Evolutionary conservation across 2,797 vertebrate species (phyloP).

Genomic region (Octomys mimax): DNA sequence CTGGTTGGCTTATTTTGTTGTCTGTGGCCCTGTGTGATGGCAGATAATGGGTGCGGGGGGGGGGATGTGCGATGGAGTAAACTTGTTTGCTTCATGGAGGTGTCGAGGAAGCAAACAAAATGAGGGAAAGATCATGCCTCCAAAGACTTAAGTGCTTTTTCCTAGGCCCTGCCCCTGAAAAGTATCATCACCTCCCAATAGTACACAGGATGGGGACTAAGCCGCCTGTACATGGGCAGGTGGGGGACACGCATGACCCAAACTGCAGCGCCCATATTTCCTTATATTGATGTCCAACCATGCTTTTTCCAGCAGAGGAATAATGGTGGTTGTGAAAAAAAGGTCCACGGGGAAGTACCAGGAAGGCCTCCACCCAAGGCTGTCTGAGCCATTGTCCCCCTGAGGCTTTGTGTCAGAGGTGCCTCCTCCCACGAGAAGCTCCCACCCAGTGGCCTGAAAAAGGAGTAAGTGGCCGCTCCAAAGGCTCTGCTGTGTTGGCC

Average conservation of each 20-base stretch:
- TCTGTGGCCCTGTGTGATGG: neutral
- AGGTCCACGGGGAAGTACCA: neutral
- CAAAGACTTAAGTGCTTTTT: neutral
- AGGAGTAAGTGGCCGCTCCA: neutral
- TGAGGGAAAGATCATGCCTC: neutral
- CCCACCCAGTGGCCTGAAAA: neutral
- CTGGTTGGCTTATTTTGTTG: neutral
- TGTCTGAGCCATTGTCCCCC: neutral
- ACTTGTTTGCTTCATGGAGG: neutral
- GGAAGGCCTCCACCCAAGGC: accelerated
- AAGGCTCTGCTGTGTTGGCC: neutral
- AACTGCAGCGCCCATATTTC: neutral
- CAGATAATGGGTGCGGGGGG: neutral
- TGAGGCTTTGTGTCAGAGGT: neutral
- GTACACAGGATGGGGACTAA: neutral
- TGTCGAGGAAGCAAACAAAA: neutral
- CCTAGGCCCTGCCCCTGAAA: neutral
- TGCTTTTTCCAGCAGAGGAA: neutral
- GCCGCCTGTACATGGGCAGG: neutral
- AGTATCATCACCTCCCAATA: neutral
- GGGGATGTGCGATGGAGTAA: neutral
- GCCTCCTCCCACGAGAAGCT: neutral
- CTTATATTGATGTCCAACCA: neutral
- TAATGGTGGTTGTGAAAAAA: neutral
- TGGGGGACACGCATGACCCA: neutral